Conservation (phyloP, 2,888 invertebrate species). For the Epicampocera succincta region DNA sequence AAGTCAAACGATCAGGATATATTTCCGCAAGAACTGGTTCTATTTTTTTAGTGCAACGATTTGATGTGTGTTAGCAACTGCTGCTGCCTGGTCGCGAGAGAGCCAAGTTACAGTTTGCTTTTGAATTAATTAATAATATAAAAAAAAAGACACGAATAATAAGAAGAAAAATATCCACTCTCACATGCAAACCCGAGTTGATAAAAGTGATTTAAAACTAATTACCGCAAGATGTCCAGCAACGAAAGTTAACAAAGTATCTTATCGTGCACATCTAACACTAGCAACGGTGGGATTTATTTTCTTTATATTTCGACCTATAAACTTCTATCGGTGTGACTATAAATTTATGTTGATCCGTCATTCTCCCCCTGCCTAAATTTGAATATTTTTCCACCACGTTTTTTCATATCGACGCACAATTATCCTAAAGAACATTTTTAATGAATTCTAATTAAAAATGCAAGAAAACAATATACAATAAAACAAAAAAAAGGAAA, state of each 20-base stretch:
- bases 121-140: constrained; percentile 57
- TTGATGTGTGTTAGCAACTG: constrained; percentile 32
- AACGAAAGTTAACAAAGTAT: constrained; percentile 1
- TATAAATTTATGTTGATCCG: background rate
- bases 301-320: constrained; percentile 1
- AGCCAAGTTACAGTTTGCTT: constrained; percentile 15
- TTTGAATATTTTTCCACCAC: background rate
- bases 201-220: constrained; percentile 61
- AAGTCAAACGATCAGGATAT: constrained; percentile 69
- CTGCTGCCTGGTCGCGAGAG: constrained; percentile 12
- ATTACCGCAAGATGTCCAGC: constrained; percentile 35
- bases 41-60: constrained; percentile 10
- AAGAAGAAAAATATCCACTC: constrained; percentile 2
- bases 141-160: no score
- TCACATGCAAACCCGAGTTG: constrained; percentile 18
- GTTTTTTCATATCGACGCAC: constrained; percentile 9
- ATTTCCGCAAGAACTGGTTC: constrained; percentile 70
- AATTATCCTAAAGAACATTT: constrained; percentile 48
- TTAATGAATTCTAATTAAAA: constrained; percentile 61
- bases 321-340: background rate
- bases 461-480: constrained; percentile 17
- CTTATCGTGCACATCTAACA: background rate
- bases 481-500: no score
- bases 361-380: background rate
- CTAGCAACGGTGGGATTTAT: constrained; percentile 25